Base-by-base conservation (phyloP, 2,113 vertebrate genomes). In the Trinectes maculatus region DNA sequence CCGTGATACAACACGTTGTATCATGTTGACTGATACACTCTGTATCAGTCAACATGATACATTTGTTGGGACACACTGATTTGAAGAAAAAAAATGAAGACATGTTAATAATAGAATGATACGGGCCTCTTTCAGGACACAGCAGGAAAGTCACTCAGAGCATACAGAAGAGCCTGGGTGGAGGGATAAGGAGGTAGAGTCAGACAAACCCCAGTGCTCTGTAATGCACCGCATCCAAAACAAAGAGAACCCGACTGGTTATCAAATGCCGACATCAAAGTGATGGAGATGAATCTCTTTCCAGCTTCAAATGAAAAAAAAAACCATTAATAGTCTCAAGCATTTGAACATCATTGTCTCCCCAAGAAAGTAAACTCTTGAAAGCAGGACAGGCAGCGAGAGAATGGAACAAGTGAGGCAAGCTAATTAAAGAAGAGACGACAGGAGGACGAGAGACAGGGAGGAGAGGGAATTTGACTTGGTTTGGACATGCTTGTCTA, bases 371-470 rank as follows among this genome's bases (percentile, higher is more conserved):
- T 40, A 34, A 75, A 73, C 49, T 51, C 79, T 77, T 77, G 43
- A 85, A 81, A 60, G 46, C 46, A 48, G 34, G 58, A 73, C 22
- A 69, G 40, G 51, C 43, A 54, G 57, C 39, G 25, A 22, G 49
- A 63, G 44, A 77, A 40, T 19, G 55, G 25, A 74, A 72, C 65
- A 66, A 67, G 56, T 18, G 52, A 63, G 37, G 44, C 19, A 0
- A 55, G 59, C 61, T 83, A 74, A 88, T 86, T 81, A 83, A 59
- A 55, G 58, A 74, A 46, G 52, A 62, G 67, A 59, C 37, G 63
- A 7, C 44, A 69, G 71, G 59, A 60, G 28, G 53, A 69, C n/a
- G 66, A 74, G 8, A 42, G 80, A 66, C 52, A 2, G 28, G 34
- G 21, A 57, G 44, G 55, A 74, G 53, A 74, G 60, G n/a, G 54